phyloP scores from a whole-genome alignment of 2,888 invertebrate genomes.

The Spilarctia lutea region DNA sequence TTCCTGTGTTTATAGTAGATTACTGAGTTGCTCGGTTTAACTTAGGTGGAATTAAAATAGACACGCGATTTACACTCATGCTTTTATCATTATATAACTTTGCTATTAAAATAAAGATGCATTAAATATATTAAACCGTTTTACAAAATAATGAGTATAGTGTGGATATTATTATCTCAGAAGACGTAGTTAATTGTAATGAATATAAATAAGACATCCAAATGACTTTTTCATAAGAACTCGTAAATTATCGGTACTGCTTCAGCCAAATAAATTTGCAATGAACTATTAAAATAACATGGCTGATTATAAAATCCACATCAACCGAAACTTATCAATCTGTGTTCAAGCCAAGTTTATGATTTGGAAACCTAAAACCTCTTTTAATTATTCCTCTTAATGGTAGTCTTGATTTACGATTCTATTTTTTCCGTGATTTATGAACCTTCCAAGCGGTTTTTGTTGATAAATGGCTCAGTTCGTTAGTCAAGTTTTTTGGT shows the following conservation, averaged over 20 bases:
- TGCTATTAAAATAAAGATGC: no score
- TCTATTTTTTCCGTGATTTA: constrained; percentile 45
- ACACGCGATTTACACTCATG: not conserved
- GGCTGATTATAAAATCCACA: not conserved
- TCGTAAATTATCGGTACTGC: not conserved
- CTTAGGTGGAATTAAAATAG: not conserved
- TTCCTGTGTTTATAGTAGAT: not conserved
- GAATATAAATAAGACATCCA: not conserved
- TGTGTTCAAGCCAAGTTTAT: constrained; percentile 4
- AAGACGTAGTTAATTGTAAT: not conserved
- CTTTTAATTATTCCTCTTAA: constrained; percentile 43
- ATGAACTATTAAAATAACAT: not conserved
- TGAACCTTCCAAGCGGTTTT: constrained; percentile 40
- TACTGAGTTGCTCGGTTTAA: not conserved
- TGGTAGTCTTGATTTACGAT: constrained; percentile 35
- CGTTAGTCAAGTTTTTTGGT: constrained; percentile 32
- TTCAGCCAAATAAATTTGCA: not conserved
- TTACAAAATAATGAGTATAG: not conserved
- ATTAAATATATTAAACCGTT: not conserved
- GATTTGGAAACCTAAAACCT: constrained; percentile 23
- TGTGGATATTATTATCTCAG: not conserved
- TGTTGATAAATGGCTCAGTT: constrained; percentile 43
- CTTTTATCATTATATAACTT: no score
- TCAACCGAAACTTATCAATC: constrained; percentile 7
- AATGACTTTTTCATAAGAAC: not conserved